These are phyloP conservation scores for Oreochromis grahami DNA, from an alignment of 2,797 vertebrate genomes.

Conservation along the genomic window DNA sequence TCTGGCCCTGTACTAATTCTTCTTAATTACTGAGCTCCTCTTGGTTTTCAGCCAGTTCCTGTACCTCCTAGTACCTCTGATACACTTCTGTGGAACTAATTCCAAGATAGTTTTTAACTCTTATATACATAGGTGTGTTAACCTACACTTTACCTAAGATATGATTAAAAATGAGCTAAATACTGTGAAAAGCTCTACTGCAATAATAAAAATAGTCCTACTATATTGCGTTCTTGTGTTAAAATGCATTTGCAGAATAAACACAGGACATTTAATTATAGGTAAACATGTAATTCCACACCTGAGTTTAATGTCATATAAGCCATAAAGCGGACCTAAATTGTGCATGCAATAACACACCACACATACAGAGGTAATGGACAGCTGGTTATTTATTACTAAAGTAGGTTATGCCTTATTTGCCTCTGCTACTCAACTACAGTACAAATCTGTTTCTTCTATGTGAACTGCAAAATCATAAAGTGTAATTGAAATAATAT, in stretches of 20 bases:
- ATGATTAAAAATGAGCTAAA: background rate
- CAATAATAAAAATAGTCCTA: background rate
- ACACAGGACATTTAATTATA: background rate
- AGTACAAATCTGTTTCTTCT: background rate
- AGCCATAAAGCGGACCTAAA: background rate
- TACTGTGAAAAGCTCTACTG: background rate
- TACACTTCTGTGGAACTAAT: background rate
- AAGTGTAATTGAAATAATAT: background rate
- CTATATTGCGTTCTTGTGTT: background rate
- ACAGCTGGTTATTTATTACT: background rate
- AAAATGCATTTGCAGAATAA: background rate
- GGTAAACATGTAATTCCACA: background rate
- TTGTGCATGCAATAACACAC: background rate
- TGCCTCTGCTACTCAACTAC: background rate
- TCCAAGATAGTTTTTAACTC: background rate
- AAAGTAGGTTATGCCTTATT: background rate
- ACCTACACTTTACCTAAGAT: background rate
- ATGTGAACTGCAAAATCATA: background rate
- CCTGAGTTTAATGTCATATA: background rate
- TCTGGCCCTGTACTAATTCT: conserved; percentile 4
- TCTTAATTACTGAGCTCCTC: conserved; percentile 23
- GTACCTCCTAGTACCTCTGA: background rate
- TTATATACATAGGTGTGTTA: background rate
- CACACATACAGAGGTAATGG: background rate
- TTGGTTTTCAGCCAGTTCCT: background rate